Evolutionary conservation across 2,888 invertebrate species (phyloP).

Genomic region (Quadroppia sp.): DNA sequence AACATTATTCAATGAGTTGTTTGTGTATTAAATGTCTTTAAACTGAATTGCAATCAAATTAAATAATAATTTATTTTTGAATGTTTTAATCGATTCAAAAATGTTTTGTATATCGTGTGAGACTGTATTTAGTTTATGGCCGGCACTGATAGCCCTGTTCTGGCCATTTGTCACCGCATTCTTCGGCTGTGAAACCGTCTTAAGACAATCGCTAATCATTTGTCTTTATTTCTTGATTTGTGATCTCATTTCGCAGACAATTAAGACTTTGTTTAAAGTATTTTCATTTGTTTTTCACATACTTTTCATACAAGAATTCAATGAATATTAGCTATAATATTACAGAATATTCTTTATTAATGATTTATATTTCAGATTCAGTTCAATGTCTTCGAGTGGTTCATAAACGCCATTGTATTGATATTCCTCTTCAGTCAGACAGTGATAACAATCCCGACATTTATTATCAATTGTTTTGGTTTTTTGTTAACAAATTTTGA

Average conservation of each 20-base stretch:
- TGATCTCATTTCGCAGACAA: no score
- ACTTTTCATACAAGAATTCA: background rate
- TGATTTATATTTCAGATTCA: background rate
- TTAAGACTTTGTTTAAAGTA: background rate
- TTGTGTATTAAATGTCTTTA: no score
- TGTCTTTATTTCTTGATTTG: conserved; percentile 9
- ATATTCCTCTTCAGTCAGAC: conserved; percentile 14
- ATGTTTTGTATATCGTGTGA: background rate
- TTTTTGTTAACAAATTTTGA: conserved; percentile 12
- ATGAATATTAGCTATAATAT: background rate
- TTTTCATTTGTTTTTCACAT: no score
- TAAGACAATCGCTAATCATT: conserved; percentile 25
- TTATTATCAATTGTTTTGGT: background rate
- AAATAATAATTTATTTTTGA: no score
- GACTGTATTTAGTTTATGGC: background rate
- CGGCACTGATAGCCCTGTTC: background rate
- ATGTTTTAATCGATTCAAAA: no score
- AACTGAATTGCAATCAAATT: no score
- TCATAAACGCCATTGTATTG: background rate
- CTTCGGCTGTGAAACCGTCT: conserved; percentile 5
- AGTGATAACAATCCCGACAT: background rate
- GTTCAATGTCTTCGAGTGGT: background rate
- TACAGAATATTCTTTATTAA: no score
- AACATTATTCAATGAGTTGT: no score
- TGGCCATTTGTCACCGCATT: conserved; percentile 9